Evolutionary conservation across 2,797 vertebrate genomes (phyloP).

Genomic region (Oryzias dopingdopingensis): DNA sequence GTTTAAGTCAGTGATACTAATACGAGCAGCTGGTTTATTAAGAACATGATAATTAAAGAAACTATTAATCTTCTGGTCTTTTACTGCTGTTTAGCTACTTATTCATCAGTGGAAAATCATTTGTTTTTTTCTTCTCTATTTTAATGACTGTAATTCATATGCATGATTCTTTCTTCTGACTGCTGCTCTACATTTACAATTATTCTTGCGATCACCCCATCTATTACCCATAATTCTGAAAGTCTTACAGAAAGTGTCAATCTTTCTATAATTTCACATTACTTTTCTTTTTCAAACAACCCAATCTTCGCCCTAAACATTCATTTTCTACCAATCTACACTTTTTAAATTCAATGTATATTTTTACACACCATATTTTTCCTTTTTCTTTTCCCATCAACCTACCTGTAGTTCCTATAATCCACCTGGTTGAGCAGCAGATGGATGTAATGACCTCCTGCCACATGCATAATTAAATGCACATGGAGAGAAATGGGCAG

Average conservation of each 20-base stretch:
- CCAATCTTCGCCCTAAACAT: too few relatives aligned
- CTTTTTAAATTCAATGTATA: not conserved
- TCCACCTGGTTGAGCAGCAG: slow-evolving; percentile 54
- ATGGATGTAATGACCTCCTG: slow-evolving; percentile 42
- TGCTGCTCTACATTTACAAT: not conserved
- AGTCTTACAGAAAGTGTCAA: too few relatives aligned
- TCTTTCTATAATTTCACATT: too few relatives aligned
- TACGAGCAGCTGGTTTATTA: not conserved
- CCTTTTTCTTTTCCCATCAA: slow-evolving; percentile 28
- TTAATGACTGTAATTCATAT: not conserved
- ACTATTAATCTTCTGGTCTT: not conserved
- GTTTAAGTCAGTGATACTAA: not conserved
- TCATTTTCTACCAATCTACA: too few relatives aligned
- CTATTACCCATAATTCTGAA: slow-evolving; percentile 1
- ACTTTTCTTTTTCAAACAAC: too few relatives aligned
- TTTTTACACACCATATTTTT: slow-evolving; percentile 10
- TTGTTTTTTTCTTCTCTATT: not conserved
- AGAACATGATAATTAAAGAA: not conserved
- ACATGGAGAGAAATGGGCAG: slow-evolving; percentile 60
- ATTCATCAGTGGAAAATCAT: too few relatives aligned
- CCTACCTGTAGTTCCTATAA: slow-evolving; percentile 30
- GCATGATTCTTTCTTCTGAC: not conserved
- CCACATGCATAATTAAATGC: slow-evolving; percentile 54
- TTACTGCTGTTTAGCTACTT: not conserved
- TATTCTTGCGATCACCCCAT: slow-evolving; percentile 1